Evolutionary conservation across 1,140 invertebrate genomes (phyloP).

Genomic region (Hestina assimilis): DNA sequence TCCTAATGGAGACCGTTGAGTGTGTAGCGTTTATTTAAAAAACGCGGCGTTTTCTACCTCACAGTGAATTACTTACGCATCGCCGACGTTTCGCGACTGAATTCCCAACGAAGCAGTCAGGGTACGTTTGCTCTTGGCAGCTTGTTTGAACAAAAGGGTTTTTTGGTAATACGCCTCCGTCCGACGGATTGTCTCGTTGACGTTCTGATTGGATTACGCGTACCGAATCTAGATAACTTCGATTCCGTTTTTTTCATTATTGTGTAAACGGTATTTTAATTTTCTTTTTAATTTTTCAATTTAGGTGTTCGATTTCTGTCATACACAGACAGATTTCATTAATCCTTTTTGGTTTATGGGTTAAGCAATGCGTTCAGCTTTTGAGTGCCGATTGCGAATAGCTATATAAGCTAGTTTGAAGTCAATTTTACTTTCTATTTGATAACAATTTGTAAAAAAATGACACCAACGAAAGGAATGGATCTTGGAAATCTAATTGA

Average conservation of each 20-base stretch:
- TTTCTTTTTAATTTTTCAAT: not conserved
- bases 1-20: too few relatives aligned
- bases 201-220: slow-evolving; percentile 41
- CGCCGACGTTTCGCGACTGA: slow-evolving; percentile 33
- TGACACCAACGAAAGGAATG: too few relatives aligned
- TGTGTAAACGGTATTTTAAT: not conserved
- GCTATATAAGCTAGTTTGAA: too few relatives aligned
- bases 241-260: slow-evolving; percentile 25
- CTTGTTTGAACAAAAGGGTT: slow-evolving; percentile 68
- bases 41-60: slow-evolving; percentile 26
- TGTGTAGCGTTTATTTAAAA: slow-evolving; percentile 2
- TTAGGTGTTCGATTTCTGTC: not conserved
- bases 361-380: too few relatives aligned
- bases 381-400: too few relatives aligned
- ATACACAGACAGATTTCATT: too few relatives aligned
- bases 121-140: slow-evolving; percentile 59
- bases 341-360: too few relatives aligned
- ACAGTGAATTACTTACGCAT: slow-evolving; percentile 32
- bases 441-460: too few relatives aligned
- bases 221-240: slow-evolving; percentile 30
- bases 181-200: slow-evolving; percentile 34
- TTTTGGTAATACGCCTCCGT: slow-evolving; percentile 41
- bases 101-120: slow-evolving; percentile 57
- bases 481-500: too few relatives aligned
- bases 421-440: too few relatives aligned